These are phyloP conservation scores for Linepithema humile DNA, from an alignment of 1,140 invertebrate genomes.

Conservation along the genomic window DNA sequence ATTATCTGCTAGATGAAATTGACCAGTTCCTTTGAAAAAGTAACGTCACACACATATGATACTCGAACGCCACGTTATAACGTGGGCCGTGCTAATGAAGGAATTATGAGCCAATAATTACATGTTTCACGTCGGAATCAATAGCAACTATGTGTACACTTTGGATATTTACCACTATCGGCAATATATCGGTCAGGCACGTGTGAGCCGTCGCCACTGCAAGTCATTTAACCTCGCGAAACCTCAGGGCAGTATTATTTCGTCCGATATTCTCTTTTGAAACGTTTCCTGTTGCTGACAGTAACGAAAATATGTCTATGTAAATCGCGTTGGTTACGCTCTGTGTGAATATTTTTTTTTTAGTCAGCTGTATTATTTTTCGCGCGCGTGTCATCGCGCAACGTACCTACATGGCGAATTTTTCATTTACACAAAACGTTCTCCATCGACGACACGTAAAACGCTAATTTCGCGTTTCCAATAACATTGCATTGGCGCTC, in stretches of 20 bases:
- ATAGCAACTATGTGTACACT: not conserved
- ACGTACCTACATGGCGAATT: not conserved
- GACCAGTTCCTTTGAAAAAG: not conserved
- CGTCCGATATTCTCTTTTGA: not conserved
- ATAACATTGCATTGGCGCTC: not conserved
- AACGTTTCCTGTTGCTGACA: not conserved
- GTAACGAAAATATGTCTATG: slow-evolving; percentile 36
- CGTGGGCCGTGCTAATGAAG: slow-evolving; percentile 19
- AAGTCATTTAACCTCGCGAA: slow-evolving; percentile 18
- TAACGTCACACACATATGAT: not conserved
- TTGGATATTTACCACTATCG: slow-evolving; percentile 22
- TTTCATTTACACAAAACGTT: slow-evolving; percentile 7
- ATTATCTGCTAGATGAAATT: slow-evolving; percentile 10
- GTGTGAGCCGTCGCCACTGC: not conserved
- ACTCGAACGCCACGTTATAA: not conserved
- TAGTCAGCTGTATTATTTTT: slow-evolving; percentile 5
- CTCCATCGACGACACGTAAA: not conserved
- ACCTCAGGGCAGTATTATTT: slow-evolving; percentile 5
- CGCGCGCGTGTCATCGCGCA: not conserved
- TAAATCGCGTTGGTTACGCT: not conserved
- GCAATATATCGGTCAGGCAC: not conserved
- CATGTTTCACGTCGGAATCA: slow-evolving; percentile 10
- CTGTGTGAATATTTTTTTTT: not conserved
- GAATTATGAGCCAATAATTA: slow-evolving; percentile 46
- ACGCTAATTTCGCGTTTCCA: not conserved